Base-by-base conservation (phyloP, 2,888 invertebrate species). In the Machimus rusticus region DNA sequence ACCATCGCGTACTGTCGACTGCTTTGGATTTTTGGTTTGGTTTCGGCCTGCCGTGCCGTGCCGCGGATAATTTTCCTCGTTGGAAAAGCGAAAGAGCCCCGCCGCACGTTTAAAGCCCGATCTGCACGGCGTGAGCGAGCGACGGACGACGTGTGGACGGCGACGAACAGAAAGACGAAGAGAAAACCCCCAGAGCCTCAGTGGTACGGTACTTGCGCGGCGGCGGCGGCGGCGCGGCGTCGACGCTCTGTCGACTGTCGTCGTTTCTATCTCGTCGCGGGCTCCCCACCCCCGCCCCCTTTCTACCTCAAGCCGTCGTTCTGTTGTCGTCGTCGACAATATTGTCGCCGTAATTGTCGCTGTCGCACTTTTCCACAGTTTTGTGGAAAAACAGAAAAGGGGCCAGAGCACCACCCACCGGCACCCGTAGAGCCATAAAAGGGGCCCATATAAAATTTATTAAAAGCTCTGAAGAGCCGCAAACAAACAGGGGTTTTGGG, bases 1-100 rank as follows among this genome's bases (percentile, higher is more conserved):
- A 92, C 91, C 92, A 92, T 91, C 91, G 92, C 91, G 91, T 90
- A 91, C 91, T 91, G 90, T n/a, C 66, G 66, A 66, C 66, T 66
- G 66, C 66, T 28, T 19, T 66, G 66, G 23, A 23, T 66, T 66
- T 55, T 19, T 19, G 66, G 86, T 88, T 88, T n/a, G 14, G 74
- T 39, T 84, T 84, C 51, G 39, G 39, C 12, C 39, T 39, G 12
- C 39, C 39, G 12, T 2, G 43, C 57, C 57, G 57, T 57, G 23
- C 23, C 28, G 66, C 8, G n/a, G 43, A 31, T 46, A 16, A 34
- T 85, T 85, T 85, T 85, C 85, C 85, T 74, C 74, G 74, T 74
- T 85, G 85, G 85, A 85, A 84, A 85, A 82, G 82, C 66, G 66
- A 66, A 81, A 82, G 51, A 82, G 66, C 28, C n/a, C 66, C 19